Percentiles rank a stretch among this genome's conserved stretches.
Evolutionary conservation across 2,888 invertebrate species (phyloP).

Genomic region (Mycalesis mineus): DNA sequence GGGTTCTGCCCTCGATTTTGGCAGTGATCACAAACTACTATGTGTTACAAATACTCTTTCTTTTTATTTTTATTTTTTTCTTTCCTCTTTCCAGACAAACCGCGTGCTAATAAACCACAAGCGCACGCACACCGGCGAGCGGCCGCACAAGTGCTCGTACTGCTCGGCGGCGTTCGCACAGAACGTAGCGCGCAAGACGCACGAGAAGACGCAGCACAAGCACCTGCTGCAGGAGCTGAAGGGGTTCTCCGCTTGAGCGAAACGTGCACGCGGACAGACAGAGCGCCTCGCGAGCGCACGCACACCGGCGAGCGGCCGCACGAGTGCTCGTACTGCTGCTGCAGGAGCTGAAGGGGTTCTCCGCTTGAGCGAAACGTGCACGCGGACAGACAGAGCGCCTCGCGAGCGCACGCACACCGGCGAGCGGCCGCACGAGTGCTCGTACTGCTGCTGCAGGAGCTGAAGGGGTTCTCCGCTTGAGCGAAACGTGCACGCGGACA

Average conservation of each 20-base stretch:
- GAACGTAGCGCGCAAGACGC: conserved; percentile 46
- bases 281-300: conserved; percentile 54
- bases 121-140: conserved; percentile 59
- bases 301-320: conserved; percentile 60
- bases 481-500: no score
- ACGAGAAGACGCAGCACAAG: conserved; percentile 54
- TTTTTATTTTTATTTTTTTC: no score
- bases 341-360: no score
- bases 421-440: conserved; percentile 52
- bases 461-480: no score
- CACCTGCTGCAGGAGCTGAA: conserved; percentile 15
- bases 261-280: no score
- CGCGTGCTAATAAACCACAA: conserved; percentile 42
- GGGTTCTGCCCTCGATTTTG: no score
- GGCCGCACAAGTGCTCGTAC: conserved; percentile 47
- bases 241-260: background rate
- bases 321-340: conserved; percentile 17
- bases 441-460: background rate
- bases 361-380: no score
- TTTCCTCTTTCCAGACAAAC: conserved; percentile 47
- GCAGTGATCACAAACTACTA: no score
- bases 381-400: no score
- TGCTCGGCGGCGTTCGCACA: conserved; percentile 54
- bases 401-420: conserved; percentile 61
- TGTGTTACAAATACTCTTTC: no score